Base-by-base conservation (phyloP, 1,140 invertebrate species). In the Lethrus apterus region DNA sequence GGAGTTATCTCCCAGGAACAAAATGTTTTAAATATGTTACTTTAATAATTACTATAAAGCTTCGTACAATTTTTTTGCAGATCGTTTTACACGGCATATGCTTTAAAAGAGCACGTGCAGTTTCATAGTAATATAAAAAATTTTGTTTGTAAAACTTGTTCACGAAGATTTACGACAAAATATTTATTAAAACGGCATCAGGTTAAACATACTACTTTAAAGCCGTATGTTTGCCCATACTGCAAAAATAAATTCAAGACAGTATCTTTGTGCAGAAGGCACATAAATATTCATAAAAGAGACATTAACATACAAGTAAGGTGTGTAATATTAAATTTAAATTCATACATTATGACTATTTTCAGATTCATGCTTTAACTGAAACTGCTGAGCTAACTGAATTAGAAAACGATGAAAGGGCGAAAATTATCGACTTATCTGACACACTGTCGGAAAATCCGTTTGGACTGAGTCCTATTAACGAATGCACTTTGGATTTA, bases 201-300 rank as follows among this genome's bases (percentile, higher is more conserved):
- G 45, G 59, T 67, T 8, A 56, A 65, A 0, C 74, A 75, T 48
- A 59, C 68, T 40, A 57, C 65, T n/a, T 19, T 23, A 4, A 57
- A 45, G 34, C 50, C 54, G 9, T 61, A 57, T 41, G 23, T 48
- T 17, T 64, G 84, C 65, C 82, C 82, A 0, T 83, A 83, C 56
- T 86, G 84, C 63, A 73, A 77, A 44, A 82, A 82, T 61, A 76
- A 71, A 2, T 86, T 83, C 60, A 85, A 84, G 61, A 80, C 78
- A 1, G 71, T 72, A 17, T 72, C 77, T 2, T 75, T 79, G 54
- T 83, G 80, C 58, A 74, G 77, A 51, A 82, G 80, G 52, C 83
- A 86, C 57, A 84, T 86, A 65, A 79, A 79, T 54, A 76, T 75
- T 11, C 82, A 85, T 62, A 76, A 74, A 56, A 69, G 73, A 26